Percentiles rank a stretch among this genome's conserved stretches.
Conservation (phyloP, 2,888 invertebrate genomes). For the Orthosia gothica region DNA sequence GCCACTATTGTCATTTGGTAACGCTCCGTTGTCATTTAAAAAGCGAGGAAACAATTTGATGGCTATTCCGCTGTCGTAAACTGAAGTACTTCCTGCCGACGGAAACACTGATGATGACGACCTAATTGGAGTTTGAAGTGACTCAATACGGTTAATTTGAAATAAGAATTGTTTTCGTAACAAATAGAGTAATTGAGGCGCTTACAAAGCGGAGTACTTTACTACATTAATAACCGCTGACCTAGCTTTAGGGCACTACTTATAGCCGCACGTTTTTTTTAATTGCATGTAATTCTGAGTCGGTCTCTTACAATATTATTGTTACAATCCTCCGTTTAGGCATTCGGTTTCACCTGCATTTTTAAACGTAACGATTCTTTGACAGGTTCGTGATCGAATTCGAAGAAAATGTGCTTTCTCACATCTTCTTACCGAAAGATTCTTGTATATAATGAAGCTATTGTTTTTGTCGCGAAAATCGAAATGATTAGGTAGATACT, state of each 20-base stretch:
- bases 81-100: conserved; percentile 57
- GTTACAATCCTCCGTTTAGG: conserved; percentile 16
- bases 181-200: conserved; percentile 7
- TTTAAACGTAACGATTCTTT: conserved; percentile 11
- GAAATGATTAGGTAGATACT: neutral
- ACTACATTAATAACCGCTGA: conserved; percentile 27
- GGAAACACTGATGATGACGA: conserved; percentile 49
- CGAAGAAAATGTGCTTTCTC: conserved; percentile 9
- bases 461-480: neutral
- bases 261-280: conserved; percentile 12
- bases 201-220: conserved; percentile 23
- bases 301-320: neutral
- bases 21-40: conserved; percentile 60
- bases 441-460: neutral
- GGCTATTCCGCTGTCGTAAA: conserved; percentile 58
- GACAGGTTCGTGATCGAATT: conserved; percentile 6
- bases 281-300: conserved; percentile 17
- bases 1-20: conserved; percentile 64
- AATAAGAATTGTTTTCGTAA: conserved; percentile 41
- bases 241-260: conserved; percentile 34
- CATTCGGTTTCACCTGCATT: conserved; percentile 4
- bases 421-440: neutral
- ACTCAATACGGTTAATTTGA: conserved; percentile 37
- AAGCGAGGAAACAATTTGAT: conserved; percentile 65
- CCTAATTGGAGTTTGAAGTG: conserved; percentile 47